A percentile compares a stretch with the other conserved stretches of the same genome.
Conservation (phyloP, 2,888 invertebrate genomes). For the Dryadula phaetusa region DNA sequence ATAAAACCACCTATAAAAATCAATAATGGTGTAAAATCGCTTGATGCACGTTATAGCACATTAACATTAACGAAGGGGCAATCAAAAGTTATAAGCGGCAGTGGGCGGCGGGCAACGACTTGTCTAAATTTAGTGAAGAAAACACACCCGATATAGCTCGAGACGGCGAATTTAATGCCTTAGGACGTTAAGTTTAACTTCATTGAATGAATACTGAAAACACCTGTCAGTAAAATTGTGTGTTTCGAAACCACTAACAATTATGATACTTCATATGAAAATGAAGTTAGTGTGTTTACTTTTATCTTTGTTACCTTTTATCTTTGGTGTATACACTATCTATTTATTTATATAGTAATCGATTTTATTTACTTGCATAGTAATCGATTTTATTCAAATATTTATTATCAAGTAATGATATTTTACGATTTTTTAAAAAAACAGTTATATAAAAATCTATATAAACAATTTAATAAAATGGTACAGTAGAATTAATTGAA, state of each 20-base stretch:
- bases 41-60: slow-evolving; percentile 1
- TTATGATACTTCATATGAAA: background rate
- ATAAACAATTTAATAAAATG: too few relatives aligned
- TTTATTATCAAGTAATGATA: too few relatives aligned
- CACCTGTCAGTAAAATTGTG: slow-evolving; percentile 13
- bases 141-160: slow-evolving; percentile 1
- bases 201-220: slow-evolving; percentile 26
- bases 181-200: slow-evolving; percentile 20
- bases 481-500: too few relatives aligned
- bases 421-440: too few relatives aligned
- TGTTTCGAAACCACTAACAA: background rate
- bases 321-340: too few relatives aligned
- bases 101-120: slow-evolving; percentile 32
- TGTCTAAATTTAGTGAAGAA: slow-evolving; percentile 36
- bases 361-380: too few relatives aligned
- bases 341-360: too few relatives aligned
- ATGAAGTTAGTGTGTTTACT: too few relatives aligned
- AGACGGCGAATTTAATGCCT: slow-evolving; percentile 16
- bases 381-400: too few relatives aligned
- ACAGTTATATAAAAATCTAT: too few relatives aligned
- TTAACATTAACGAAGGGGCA: slow-evolving; percentile 9
- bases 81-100: slow-evolving; percentile 8
- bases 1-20: too few relatives aligned
- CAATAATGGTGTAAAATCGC: background rate
- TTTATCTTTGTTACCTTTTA: too few relatives aligned